Conservation (phyloP, 2,113 vertebrate genomes). For the Candoia aspera region DNA sequence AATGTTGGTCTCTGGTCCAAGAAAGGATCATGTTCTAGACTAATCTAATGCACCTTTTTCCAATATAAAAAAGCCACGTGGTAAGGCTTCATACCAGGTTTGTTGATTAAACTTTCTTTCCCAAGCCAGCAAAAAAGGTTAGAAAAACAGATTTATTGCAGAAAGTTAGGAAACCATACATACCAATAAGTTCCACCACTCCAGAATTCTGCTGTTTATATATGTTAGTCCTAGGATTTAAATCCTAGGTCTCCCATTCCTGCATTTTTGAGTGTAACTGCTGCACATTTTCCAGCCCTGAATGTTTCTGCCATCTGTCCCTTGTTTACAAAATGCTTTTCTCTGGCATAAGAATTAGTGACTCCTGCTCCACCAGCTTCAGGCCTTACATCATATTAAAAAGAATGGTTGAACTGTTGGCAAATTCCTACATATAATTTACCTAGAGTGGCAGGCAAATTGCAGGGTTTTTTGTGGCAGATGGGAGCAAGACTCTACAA, state of each 20-base stretch:
- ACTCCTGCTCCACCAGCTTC: not conserved
- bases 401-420: not conserved
- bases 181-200: not conserved
- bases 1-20: not conserved
- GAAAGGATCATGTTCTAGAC: not conserved
- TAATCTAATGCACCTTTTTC: not conserved
- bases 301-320: not conserved
- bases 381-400: not conserved
- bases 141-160: not conserved
- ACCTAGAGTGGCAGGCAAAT: not conserved
- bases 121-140: not conserved
- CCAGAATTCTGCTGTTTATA: not conserved
- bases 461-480: not conserved
- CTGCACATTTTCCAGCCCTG: not conserved
- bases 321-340: not conserved
- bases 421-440: not conserved
- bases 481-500: not conserved
- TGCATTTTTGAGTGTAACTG: not conserved
- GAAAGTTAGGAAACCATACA: not conserved
- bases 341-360: not conserved
- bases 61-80: not conserved
- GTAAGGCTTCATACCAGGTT: not conserved
- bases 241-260: not conserved
- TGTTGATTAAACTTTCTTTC: not conserved
- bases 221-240: not conserved